phyloP scores from a whole-genome alignment of 2,888 invertebrate species.

The Machimus rusticus region DNA sequence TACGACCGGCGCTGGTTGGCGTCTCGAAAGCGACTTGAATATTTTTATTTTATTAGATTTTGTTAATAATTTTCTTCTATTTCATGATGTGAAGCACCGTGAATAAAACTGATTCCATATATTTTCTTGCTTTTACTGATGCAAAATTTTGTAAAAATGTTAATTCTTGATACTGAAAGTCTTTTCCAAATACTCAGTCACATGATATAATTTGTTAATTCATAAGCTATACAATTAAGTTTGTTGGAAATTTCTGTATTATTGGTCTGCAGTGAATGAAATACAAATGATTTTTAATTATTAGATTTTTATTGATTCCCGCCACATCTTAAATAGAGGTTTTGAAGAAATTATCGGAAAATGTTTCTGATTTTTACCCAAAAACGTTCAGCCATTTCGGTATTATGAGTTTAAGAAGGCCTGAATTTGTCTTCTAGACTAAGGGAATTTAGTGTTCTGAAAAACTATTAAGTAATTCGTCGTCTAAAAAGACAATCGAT shows the following conservation, averaged over 20 bases:
- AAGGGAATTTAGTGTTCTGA: no score
- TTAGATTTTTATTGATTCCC: not conserved
- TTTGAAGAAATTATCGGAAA: no score
- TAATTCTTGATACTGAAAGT: not conserved
- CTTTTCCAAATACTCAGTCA: not conserved
- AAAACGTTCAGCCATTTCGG: no score
- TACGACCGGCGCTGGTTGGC: slow-evolving; percentile 96
- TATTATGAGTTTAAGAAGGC: no score
- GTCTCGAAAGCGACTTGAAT: slow-evolving; percentile 73
- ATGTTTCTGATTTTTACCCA: no score
- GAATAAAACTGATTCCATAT: not conserved
- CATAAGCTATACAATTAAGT: not conserved
- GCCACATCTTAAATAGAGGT: no score
- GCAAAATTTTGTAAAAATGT: not conserved
- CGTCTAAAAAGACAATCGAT: no score
- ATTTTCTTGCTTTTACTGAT: not conserved
- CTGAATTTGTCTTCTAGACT: no score
- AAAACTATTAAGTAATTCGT: no score
- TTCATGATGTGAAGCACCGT: not conserved
- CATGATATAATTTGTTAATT: not conserved
- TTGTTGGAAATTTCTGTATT: not conserved
- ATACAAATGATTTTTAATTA: not conserved
- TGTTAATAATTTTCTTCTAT: not conserved
- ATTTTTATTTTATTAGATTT: not conserved
- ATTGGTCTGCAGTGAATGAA: not conserved